Conservation (phyloP, 1,140 invertebrate genomes). For the Aphelenchoides avenae region DNA sequence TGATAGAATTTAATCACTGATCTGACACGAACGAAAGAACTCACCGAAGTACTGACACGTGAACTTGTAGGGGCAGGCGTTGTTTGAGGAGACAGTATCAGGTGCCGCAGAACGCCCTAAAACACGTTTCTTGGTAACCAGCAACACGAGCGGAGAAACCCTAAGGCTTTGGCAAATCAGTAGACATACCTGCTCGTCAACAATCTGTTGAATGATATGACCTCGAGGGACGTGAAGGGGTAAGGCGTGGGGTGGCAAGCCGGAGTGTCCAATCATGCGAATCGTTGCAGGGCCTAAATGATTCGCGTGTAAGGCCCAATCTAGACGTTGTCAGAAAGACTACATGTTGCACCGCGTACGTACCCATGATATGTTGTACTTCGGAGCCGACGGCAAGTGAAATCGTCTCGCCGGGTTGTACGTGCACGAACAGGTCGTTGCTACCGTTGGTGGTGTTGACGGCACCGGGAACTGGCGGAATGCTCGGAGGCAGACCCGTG, state of each 20-base stretch:
- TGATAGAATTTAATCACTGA: no score
- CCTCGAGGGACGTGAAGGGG: conserved; percentile 50
- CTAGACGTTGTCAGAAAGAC: background rate
- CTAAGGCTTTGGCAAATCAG: no score
- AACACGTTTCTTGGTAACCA: no score
- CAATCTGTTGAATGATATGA: conserved; percentile 48
- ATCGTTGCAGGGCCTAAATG: conserved; percentile 51
- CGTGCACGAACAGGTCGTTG: conserved; percentile 53
- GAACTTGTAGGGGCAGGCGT: conserved; percentile 5
- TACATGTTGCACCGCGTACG: background rate
- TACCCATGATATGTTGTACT: conserved; percentile 50
- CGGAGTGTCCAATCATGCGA: conserved; percentile 49
- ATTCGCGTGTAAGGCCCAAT: background rate
- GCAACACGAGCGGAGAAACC: no score
- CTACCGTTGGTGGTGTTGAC: conserved; percentile 24
- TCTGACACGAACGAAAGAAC: background rate
- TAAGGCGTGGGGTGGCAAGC: conserved; percentile 33
- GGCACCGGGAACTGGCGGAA: conserved; percentile 28
- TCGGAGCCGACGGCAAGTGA: conserved; percentile 46
- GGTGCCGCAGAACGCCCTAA: conserved; percentile 41
- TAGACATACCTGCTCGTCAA: conserved; percentile 30
- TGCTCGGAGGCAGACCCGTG: conserved; percentile 32
- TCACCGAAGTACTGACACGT: conserved; percentile 1
- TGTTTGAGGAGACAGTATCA: conserved; percentile 42
- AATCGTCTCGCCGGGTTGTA: conserved; percentile 50